Base-by-base conservation (phyloP, 2,113 vertebrate species). In the Eolophus roseicapilla region DNA sequence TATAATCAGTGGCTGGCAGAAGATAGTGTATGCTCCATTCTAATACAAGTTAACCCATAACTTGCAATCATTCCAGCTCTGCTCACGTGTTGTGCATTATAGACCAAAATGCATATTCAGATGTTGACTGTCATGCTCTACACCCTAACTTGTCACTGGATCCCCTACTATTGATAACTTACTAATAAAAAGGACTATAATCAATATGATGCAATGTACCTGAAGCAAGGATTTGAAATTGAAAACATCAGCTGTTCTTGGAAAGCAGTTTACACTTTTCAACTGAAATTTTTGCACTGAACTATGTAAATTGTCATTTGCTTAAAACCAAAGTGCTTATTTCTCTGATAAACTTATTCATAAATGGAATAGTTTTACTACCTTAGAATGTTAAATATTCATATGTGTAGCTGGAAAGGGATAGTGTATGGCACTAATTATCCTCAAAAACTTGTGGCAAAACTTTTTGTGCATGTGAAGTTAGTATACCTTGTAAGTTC, bases 11-110 rank as follows among this genome's bases (percentile, higher is more conserved):
- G 62, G 1, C 23, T 73, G 28, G 16, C 8, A 81, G 62, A 68
- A 82, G 27, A 29, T 55, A 82, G 43, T 53, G 43, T 20, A 44
- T 49, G 37, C 9, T 41, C 15, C 10, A 35, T 57, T 80, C 29
- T 47, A 64, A 46, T 50, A 28, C 2, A 82, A 57, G 11, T 37
- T 47, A 69, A 64, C n/a, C 20, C 8, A 13, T 74, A 74, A 68
- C 11, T 78, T 82, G 14, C 18, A 70, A 7, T 23, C 0, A 0
- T 11, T 69, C 24, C 13, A 39, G 0, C 29, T 60, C 15, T 31
- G 27, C 10, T 63, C 27, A 37, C 3, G 7, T 77, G n/a, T 67
- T 68, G 16, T 39, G 14, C 9, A n/a, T 63, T 57, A 24, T 15
- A 83, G 25, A 57, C 5, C 13, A 75, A 64, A 83, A 84, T 29